Base-by-base conservation (phyloP, 2,888 invertebrate genomes). In the Cerastis leucographa region DNA sequence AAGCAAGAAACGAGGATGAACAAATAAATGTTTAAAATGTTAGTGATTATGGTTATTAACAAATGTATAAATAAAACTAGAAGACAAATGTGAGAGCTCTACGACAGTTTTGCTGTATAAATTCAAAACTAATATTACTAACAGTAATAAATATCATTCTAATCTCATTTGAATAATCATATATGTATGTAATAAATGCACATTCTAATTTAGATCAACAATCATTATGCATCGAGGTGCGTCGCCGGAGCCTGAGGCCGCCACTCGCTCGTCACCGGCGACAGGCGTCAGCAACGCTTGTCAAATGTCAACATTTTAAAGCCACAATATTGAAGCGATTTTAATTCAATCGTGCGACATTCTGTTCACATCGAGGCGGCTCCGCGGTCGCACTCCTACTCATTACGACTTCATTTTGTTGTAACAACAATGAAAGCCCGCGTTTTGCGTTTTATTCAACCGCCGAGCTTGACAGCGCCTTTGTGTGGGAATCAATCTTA, bases 381-480 rank as follows among this genome's bases (percentile, higher is more conserved):
- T 77, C 84, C 85, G 85, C 88, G 89, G 76, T 80, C 87, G 87
- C 78, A 90, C 92, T 92, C 91, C 93, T 91, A 93, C 96, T 96
- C 95, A 96, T 96, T 96, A 96, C 92, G 94, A 91, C 96, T 96
- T 96, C 94, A 96, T 96, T 96, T 96, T 95, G 93, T 94, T 95
- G 92, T 94, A 94, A 95, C 95, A 95, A 96, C 95, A 96, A 96
- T 95, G 91, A 90, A 82, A 88, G 90, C 87, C 89, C 76, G 86
- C 88, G 87, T 88, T 90, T 90, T 85, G 90, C 91, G 89, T 91
- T 94, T 94, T 93, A 94, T 94, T 94, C 94, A 91, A 91, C 91
- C 90, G 89, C 90, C 85, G 90, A 91, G 89, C 92, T 93, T 94
- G 96, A 95, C 96, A 93, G 94, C 91, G 87, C 81, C 91, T 93